These are phyloP conservation scores for Mimachlamys varia DNA, from an alignment of 2,888 invertebrate species.

Conservation along the genomic window DNA sequence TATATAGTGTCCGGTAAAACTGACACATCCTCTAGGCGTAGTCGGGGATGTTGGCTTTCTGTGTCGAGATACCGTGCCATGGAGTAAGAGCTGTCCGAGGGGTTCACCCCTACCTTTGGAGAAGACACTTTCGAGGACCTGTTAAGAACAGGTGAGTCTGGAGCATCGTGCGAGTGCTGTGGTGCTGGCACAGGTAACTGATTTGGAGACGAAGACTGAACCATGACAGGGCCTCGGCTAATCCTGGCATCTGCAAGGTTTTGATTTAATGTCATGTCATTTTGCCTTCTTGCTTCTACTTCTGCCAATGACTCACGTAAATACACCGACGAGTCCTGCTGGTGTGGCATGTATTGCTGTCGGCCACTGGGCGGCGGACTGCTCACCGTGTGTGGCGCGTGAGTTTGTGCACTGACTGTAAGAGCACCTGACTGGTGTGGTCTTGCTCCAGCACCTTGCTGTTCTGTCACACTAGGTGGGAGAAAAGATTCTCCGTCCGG, in stretches of 20 bases:
- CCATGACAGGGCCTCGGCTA: background rate
- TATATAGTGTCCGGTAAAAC: background rate
- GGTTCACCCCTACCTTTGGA: background rate
- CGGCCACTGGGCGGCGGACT: background rate
- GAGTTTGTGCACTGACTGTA: background rate
- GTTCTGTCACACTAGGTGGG: background rate
- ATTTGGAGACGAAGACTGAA: background rate
- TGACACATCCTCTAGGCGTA: background rate
- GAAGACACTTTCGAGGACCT: background rate
- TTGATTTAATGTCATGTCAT: background rate
- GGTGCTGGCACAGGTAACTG: slow-evolving; percentile 3
- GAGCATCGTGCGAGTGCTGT: background rate
- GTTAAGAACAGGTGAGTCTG: background rate
- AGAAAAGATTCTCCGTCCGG: background rate
- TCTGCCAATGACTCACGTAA: background rate
- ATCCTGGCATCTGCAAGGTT: background rate
- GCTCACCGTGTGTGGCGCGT: background rate
- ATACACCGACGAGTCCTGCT: background rate
- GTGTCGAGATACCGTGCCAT: slow-evolving; percentile 2
- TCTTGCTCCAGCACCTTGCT: background rate
- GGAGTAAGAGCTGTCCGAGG: background rate
- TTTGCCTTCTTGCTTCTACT: background rate
- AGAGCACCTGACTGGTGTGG: background rate
- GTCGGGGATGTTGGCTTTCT: background rate
- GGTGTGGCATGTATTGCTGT: background rate